Evolutionary conservation across 2,797 vertebrate genomes (phyloP).

Genomic region (Taeniopygia guttata): DNA sequence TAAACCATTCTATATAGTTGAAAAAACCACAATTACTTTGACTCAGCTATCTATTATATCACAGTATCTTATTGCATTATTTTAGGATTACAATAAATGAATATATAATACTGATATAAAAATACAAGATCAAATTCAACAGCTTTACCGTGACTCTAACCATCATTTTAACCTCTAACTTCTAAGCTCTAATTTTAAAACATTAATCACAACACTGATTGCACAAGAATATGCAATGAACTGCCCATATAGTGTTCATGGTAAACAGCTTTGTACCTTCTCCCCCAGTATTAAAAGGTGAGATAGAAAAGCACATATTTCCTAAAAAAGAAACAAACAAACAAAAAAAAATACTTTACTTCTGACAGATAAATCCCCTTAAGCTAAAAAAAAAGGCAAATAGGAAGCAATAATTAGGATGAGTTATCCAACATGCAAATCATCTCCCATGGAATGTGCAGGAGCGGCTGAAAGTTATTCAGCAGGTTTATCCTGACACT

Average conservation of each 20-base stretch:
- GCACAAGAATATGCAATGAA: background rate
- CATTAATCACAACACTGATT: background rate
- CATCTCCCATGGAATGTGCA: background rate
- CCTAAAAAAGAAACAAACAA: background rate
- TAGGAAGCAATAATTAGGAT: slow-evolving; percentile 56
- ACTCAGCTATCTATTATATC: background rate
- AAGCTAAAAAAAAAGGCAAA: slow-evolving; percentile 26
- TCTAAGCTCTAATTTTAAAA: background rate
- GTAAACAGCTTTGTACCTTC: background rate
- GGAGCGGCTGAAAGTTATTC: slow-evolving; percentile 47
- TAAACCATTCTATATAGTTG: background rate
- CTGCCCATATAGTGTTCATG: background rate
- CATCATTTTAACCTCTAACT: background rate
- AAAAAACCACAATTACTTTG: background rate
- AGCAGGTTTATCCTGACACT: background rate
- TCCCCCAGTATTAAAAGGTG: background rate
- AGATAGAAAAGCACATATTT: background rate
- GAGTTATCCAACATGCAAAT: slow-evolving; percentile 66
- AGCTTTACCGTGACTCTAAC: background rate
- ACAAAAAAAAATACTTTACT: background rate
- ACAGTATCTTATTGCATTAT: background rate
- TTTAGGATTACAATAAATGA: background rate
- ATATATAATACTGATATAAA: background rate
- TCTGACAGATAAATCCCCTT: slow-evolving; percentile 55
- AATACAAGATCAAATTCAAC: background rate